These are phyloP conservation scores for Festucalex cinctus DNA, from an alignment of 2,113 vertebrate species.

Conservation along the genomic window DNA sequence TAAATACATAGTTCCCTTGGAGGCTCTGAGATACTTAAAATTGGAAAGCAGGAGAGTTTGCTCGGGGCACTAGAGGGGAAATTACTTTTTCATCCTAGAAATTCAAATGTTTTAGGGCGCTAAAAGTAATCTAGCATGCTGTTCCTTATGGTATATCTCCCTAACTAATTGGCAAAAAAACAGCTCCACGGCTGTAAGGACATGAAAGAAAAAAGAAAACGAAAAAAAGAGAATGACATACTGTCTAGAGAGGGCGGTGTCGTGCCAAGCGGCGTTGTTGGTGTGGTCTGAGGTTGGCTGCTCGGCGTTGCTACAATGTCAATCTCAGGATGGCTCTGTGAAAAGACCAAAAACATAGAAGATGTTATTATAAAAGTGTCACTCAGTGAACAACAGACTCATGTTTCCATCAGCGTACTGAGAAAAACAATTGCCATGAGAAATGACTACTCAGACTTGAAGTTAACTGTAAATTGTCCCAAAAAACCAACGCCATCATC, in stretches of 20 bases:
- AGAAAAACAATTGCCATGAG: neutral
- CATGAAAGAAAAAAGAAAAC: neutral
- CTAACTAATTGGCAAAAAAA: neutral
- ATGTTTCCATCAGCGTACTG: neutral
- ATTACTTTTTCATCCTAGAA: neutral
- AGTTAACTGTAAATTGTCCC: neutral
- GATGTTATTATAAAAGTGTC: neutral
- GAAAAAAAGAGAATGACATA: slow-evolving; percentile 50
- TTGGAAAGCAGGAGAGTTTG: neutral
- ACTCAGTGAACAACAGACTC: neutral
- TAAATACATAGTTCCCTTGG: neutral
- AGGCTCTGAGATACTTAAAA: neutral
- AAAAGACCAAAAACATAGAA: neutral
- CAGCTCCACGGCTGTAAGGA: neutral
- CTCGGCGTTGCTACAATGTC: slow-evolving; percentile 79
- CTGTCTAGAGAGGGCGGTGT: slow-evolving; percentile 91
- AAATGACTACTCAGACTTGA: neutral
- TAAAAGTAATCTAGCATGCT: slow-evolving; percentile 1
- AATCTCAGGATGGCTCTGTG: slow-evolving; percentile 95
- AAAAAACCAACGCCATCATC: neutral
- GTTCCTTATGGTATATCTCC: neutral
- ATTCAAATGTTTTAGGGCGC: neutral
- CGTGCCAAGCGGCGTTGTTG: slow-evolving; percentile 88
- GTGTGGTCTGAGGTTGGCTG: slow-evolving; percentile 79
- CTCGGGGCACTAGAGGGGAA: neutral